A percentile compares a stretch with the other conserved stretches of the same genome.
Evolutionary conservation across 2,888 invertebrate species (phyloP).

Genomic region (Pachydiplax longipennis): DNA sequence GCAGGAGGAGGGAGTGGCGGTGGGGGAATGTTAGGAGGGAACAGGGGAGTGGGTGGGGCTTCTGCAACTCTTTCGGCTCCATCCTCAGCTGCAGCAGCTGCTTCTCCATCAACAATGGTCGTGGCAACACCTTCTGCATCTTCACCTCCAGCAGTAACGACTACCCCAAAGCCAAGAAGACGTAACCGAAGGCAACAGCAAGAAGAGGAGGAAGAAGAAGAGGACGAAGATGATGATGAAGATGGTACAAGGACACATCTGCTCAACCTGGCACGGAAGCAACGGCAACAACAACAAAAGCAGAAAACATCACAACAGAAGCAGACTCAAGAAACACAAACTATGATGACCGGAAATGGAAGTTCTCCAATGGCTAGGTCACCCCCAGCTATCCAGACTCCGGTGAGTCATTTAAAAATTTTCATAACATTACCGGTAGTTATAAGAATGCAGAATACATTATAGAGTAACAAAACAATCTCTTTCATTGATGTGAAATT

Average conservation of each 20-base stretch:
- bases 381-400: slow-evolving; percentile 34
- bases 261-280: slow-evolving; percentile 26
- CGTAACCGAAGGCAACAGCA: slow-evolving; percentile 53
- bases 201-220: slow-evolving; percentile 31
- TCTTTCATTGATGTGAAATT: too few species aligned
- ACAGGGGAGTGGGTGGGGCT: slow-evolving; percentile 47
- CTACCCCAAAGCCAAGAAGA: slow-evolving; percentile 48
- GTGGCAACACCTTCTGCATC: background rate
- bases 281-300: slow-evolving; percentile 30
- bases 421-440: too few species aligned
- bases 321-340: slow-evolving; percentile 35
- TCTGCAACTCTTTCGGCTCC: slow-evolving; percentile 46
- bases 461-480: background rate
- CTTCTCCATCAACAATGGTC: background rate
- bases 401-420: background rate
- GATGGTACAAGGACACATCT: slow-evolving; percentile 34
- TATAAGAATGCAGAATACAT: background rate
- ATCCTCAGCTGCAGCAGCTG: slow-evolving; percentile 29
- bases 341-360: slow-evolving; percentile 28
- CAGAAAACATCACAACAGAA: slow-evolving; percentile 25
- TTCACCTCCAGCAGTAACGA: slow-evolving; percentile 49
- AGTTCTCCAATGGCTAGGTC: slow-evolving; percentile 39
- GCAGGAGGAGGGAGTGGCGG: slow-evolving; percentile 38
- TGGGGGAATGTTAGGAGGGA: slow-evolving; percentile 36
- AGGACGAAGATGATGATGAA: slow-evolving; percentile 15